phyloP scores from a whole-genome alignment of 2,888 invertebrate genomes.

The Prosopocoilus inquinatus region DNA sequence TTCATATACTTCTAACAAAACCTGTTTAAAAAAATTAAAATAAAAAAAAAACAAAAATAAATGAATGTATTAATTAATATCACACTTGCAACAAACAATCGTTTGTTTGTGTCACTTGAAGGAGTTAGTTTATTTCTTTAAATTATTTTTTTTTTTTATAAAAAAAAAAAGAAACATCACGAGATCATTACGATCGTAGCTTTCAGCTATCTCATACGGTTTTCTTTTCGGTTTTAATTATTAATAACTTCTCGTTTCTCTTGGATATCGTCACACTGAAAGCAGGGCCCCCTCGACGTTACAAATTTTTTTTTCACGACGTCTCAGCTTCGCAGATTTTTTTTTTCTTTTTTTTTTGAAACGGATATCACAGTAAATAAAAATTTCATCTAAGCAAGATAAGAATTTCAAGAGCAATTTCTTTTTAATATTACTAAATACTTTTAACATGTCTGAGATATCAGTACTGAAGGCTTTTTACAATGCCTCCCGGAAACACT shows the following conservation, averaged over 20 bases:
- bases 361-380: too few relatives aligned
- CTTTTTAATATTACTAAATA: too few relatives aligned
- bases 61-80: conserved; percentile 53
- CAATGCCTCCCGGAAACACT: too few relatives aligned
- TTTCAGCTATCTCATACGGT: conserved; percentile 37
- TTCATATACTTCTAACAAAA: conserved; percentile 25
- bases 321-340: too few relatives aligned
- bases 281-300: conserved; percentile 9
- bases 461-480: too few relatives aligned
- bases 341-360: too few relatives aligned
- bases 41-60: conserved; percentile 44
- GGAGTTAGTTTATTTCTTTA: conserved; percentile 36
- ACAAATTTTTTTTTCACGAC: too few relatives aligned
- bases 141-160: too few relatives aligned
- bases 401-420: too few relatives aligned
- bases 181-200: conserved; percentile 46
- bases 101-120: conserved; percentile 43
- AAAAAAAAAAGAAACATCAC: conserved; percentile 37
- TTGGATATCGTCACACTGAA: conserved; percentile 12
- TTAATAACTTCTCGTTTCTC: conserved; percentile 10
- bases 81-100: conserved; percentile 50
- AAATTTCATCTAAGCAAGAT: too few relatives aligned
- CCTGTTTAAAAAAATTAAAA: conserved; percentile 26
- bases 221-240: conserved; percentile 11
- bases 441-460: too few relatives aligned